phyloP scores from a whole-genome alignment of 2,113 vertebrate species.

The Myocastor coypus region DNA sequence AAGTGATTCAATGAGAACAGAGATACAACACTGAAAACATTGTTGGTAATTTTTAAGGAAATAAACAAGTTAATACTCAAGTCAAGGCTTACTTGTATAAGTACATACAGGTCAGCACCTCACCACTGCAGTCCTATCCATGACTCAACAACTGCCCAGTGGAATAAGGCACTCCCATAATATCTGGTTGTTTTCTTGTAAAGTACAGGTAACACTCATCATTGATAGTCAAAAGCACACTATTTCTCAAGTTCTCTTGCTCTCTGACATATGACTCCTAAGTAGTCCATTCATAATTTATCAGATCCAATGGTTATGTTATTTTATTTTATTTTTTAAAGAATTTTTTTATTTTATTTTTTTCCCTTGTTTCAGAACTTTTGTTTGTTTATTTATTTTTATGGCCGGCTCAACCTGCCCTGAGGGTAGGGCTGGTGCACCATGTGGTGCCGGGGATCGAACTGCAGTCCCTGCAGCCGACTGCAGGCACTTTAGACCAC shows the following conservation, averaged over 20 bases:
- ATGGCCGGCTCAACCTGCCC: too few relatives aligned
- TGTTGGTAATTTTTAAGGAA: background rate
- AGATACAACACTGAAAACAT: background rate
- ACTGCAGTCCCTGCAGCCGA: too few relatives aligned
- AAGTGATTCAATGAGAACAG: conserved; percentile 26
- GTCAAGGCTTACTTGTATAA: background rate
- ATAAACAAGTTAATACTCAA: background rate
- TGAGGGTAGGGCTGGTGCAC: too few relatives aligned
- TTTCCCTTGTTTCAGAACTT: too few relatives aligned
- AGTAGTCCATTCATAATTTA: conserved; percentile 42
- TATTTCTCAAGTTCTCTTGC: conserved; percentile 16
- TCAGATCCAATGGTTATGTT: conserved; percentile 37
- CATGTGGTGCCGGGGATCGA: too few relatives aligned
- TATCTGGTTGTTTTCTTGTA: conserved; percentile 11
- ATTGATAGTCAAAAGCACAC: background rate
- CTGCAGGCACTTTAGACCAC: too few relatives aligned
- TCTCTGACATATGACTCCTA: conserved; percentile 12
- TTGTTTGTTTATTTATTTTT: too few relatives aligned
- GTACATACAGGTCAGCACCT: background rate
- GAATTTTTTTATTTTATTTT: too few relatives aligned
- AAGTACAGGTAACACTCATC: background rate
- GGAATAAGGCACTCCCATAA: background rate
- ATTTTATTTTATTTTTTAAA: too few relatives aligned
- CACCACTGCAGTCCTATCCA: background rate
- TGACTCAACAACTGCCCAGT: background rate